Base-by-base conservation (phyloP, 2,797 vertebrate species). In the Gobionotothen gibberifrons region DNA sequence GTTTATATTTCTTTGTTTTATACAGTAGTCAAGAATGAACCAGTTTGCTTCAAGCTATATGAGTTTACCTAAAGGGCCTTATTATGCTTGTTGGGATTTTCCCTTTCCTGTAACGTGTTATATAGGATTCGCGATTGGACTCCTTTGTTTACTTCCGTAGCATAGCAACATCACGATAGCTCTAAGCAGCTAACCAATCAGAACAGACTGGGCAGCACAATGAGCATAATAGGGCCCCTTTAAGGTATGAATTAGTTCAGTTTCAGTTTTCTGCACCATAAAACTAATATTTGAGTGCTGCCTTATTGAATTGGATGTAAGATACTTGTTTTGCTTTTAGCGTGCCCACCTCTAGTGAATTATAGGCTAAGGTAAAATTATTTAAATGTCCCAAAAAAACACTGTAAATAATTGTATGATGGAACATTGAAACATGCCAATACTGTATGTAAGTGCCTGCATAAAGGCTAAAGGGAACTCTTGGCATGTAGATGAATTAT, bases 351-450 rank as follows among this genome's bases (percentile, higher is more conserved):
- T 13, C 15, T 5, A 49, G 9, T 63, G 51, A 16, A 43, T 47
- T 32, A 61, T 39, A 43, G n/a, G 44, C n/a, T 21, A 13, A 68
- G 12, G 13, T 7, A 29, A 61, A 42, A 19, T 14, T 29, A 14
- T 10, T 36, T 13, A 2, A 40, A 11, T 12, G 8, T 47, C 12
- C n/a, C 26, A 19, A 39, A 65, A 19, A 22, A 48, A 26, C 2
- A 29, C 29, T 26, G 17, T 60, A 0, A 64, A 63, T 51, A 49
- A 9, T 3, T 17, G 8, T 48, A 13, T 60, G 16, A 40, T 66
- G 19, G 40, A 66, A 36, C 10, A 55, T 40, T 9, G 59, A 62
- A 8, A 56, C 36, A 57, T 75, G 62, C 65, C 58, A 36, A 12
- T 60, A n/a, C n/a, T n/a, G n/a, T n/a, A 17, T 22, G 47, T 26